Percentiles rank a stretch among this genome's conserved stretches.
Evolutionary conservation across 1,140 invertebrate species (phyloP).

Genomic region (Schmidtea mediterranea): DNA sequence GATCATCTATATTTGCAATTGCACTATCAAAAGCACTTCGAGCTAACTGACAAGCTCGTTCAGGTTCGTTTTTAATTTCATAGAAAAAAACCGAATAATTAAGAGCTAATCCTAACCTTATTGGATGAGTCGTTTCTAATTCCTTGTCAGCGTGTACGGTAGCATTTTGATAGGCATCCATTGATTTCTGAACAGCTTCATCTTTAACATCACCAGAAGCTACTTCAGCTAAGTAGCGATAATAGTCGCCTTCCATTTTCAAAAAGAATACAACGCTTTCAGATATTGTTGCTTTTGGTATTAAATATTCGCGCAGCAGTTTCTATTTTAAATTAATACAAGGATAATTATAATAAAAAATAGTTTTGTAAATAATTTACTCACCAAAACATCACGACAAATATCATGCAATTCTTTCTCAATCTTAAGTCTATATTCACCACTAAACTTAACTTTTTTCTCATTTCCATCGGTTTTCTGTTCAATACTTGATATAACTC

Average conservation of each 20-base stretch:
- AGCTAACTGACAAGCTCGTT: constrained; percentile 37
- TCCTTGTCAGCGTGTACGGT: constrained; percentile 41
- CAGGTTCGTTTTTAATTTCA: constrained; percentile 76
- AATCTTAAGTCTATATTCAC: neutral
- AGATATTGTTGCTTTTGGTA: neutral
- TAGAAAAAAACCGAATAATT: constrained; percentile 85
- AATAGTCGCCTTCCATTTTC: constrained; percentile 52
- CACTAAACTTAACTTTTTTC: constrained; percentile 2
- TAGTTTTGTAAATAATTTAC: too few relatives aligned
- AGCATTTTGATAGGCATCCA: constrained; percentile 80
- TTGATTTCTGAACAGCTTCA: constrained; percentile 69
- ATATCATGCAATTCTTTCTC: neutral
- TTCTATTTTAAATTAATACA: too few relatives aligned
- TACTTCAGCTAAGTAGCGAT: constrained; percentile 88
- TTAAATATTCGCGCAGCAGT: neutral
- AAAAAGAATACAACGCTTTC: neutral
- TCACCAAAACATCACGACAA: neutral
- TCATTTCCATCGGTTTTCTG: constrained; percentile 40
- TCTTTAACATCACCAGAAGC: constrained; percentile 42
- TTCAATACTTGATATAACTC: constrained; percentile 34
- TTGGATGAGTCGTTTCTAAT: constrained; percentile 67
- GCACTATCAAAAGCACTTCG: constrained; percentile 63
- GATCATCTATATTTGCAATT: constrained; percentile 68
- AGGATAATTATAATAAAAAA: too few relatives aligned
- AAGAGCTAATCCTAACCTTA: constrained; percentile 46